Evolutionary conservation across 2,888 invertebrate genomes (phyloP).

Genomic region (Aphidius colemani): DNA sequence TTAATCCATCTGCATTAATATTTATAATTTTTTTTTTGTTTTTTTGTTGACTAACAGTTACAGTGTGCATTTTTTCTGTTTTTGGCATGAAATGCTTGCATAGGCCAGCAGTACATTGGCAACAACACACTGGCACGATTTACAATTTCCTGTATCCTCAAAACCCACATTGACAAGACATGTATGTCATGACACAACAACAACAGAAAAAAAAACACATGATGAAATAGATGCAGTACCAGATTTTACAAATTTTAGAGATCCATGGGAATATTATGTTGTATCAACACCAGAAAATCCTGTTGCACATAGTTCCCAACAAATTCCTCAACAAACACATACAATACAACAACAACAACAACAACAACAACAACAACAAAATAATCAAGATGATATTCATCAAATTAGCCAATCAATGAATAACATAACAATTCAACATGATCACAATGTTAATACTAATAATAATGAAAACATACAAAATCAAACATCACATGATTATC

Average conservation of each 20-base stretch:
- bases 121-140: slow-evolving; percentile 52
- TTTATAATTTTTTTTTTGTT: slow-evolving; percentile 28
- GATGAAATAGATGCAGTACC: slow-evolving; percentile 37
- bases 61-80: slow-evolving; percentile 58
- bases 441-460: slow-evolving; percentile 1
- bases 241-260: slow-evolving; percentile 62
- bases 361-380: no score
- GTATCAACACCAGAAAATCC: not conserved
- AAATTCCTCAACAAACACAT: no score
- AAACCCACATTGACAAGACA: slow-evolving; percentile 23
- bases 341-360: no score
- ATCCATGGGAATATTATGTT: slow-evolving; percentile 80
- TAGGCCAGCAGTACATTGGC: slow-evolving; percentile 57
- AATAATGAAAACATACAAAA: not conserved
- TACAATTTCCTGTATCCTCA: slow-evolving; percentile 26
- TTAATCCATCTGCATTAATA: no score
- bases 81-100: slow-evolving; percentile 57
- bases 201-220: slow-evolving; percentile 33
- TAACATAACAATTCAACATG: not conserved
- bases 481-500: not conserved
- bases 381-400: no score
- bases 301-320: not conserved
- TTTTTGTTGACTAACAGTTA: slow-evolving; percentile 53
- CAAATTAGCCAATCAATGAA: no score
- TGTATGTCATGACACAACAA: slow-evolving; percentile 32